These are phyloP conservation scores for Drosophila ustulata DNA, from an alignment of 2,888 invertebrate species.

Conservation along the genomic window DNA sequence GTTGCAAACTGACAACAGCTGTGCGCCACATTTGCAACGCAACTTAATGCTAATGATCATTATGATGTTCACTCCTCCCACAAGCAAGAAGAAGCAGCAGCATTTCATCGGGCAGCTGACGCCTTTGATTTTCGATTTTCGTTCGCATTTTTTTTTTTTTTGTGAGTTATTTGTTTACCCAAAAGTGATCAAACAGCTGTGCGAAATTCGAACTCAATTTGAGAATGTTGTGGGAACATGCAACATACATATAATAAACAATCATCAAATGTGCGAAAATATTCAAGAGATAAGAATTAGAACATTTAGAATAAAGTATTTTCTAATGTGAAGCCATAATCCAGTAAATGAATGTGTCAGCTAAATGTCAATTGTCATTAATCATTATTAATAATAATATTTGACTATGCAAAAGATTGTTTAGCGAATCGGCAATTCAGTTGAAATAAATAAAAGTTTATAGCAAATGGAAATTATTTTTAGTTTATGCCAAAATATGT, in stretches of 20 bases:
- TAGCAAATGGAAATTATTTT: too few species aligned
- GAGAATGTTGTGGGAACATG: not conserved
- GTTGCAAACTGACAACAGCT: constrained; percentile 66
- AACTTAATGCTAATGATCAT: constrained; percentile 25
- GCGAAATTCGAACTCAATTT: constrained; percentile 57
- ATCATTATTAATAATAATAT: too few species aligned
- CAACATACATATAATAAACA: constrained; percentile 34
- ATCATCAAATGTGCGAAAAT: constrained; percentile 31
- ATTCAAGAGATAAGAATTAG: too few species aligned
- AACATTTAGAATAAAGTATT: too few species aligned
- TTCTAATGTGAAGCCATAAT: too few species aligned
- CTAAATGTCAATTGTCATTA: too few species aligned
- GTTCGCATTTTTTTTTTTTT: not conserved
- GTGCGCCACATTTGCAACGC: constrained; percentile 60
- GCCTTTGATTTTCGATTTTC: constrained; percentile 13
- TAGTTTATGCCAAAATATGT: too few species aligned
- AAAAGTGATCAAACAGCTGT: constrained; percentile 44
- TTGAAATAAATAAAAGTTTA: too few species aligned
- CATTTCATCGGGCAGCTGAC: constrained; percentile 25
- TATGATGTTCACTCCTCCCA: not conserved
- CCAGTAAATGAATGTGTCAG: too few species aligned
- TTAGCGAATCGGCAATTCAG: too few species aligned
- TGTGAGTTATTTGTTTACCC: not conserved
- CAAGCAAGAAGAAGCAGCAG: constrained; percentile 3
- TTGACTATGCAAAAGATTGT: too few species aligned